Base-by-base conservation (phyloP, 2,888 invertebrate genomes). In the Unio delphinus region DNA sequence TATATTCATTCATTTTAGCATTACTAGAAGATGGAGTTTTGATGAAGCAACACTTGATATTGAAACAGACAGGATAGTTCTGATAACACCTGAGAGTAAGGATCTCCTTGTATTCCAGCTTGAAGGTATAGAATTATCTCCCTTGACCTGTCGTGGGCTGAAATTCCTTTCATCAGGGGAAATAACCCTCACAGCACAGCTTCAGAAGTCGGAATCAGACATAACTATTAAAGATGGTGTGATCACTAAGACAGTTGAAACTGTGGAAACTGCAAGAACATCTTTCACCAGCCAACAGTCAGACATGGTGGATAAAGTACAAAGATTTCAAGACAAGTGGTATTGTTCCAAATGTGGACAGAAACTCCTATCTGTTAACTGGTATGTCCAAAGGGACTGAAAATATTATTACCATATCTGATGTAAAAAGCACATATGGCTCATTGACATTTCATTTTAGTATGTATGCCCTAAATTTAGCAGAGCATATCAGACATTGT, bases 281-380 rank as follows among this genome's bases (percentile, higher is more conserved):
- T 45, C 45, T 15, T 45, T 45, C 45, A 45, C 45, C 8, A 45
- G 45, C 30, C 34, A 6, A n/a, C 34, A 54, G 54, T 17, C 58
- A 65, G 65, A 76, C 11, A 59, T 82, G 5, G 79, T 84, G 6
- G 76, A 76, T 7, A 72, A 72, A 45, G 80, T 84, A 45, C 60
- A 76, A 64, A 61, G 73, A 17, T 71, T 74, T 18, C 83, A 83
- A 63, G 69, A 79, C 64, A 76, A 77, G 59, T 83, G 84, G 74
- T 82, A 67, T 65, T 85, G 85, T 74, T 69, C 65, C 59, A 73
- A 70, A 20, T 85, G 85, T 76, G 81, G 80, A 8, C 76, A 79
- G 57, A 80, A 77, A 64, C 62, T 81, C 26, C 67, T 83, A 0
- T 62, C 60, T 45, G 72, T 76, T 61, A 58, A 74, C 61, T 66